Evolutionary conservation across 2,113 vertebrate genomes (phyloP).

Genomic region (Tragulus kanchil): DNA sequence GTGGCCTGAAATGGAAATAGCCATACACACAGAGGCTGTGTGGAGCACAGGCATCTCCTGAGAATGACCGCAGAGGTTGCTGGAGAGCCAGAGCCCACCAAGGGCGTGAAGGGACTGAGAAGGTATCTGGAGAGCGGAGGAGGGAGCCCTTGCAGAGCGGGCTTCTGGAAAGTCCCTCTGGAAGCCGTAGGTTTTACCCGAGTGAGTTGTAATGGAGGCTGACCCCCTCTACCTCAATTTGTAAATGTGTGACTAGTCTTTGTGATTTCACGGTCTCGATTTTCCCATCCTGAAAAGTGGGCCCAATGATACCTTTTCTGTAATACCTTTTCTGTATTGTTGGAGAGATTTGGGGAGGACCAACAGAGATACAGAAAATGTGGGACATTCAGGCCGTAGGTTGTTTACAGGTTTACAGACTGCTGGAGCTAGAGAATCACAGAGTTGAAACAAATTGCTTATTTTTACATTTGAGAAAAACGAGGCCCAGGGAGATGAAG

Average conservation of each 20-base stretch:
- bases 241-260: background rate
- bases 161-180: background rate
- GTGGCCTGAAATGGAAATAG: conserved; percentile 65
- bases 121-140: background rate
- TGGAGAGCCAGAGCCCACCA: background rate
- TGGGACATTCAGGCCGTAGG: background rate
- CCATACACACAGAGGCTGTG: background rate
- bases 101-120: background rate
- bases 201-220: background rate
- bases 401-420: background rate
- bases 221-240: background rate
- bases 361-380: background rate
- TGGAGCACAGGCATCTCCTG: background rate
- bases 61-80: background rate
- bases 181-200: background rate
- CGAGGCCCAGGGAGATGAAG: background rate
- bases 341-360: background rate
- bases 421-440: background rate
- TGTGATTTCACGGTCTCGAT: background rate
- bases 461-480: background rate
- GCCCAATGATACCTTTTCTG: background rate
- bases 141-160: background rate
- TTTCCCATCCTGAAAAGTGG: background rate
- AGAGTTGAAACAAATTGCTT: background rate
- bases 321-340: background rate